Evolutionary conservation across 2,888 invertebrate species (phyloP).

Genomic region (Drosophila anomalata): DNA sequence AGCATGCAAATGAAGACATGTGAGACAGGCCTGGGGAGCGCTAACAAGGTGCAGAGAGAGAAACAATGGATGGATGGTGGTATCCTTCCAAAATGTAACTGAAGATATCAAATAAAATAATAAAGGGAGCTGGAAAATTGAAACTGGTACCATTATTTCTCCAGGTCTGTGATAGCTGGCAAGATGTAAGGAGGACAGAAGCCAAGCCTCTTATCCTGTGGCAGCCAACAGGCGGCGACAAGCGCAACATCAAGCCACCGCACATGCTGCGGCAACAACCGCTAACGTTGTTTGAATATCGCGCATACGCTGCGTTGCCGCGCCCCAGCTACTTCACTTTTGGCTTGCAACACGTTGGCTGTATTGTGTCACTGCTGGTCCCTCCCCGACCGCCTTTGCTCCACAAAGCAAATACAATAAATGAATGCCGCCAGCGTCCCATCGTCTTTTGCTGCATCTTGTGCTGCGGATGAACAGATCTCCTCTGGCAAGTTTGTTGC

Average conservation of each 20-base stretch:
- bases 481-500: conserved; percentile 14
- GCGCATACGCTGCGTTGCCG: conserved; percentile 70
- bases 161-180: conserved; percentile 6
- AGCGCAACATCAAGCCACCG: conserved; percentile 12
- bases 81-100: no score
- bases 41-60: background rate
- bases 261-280: conserved; percentile 23
- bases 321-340: conserved; percentile 38
- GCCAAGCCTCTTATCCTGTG: conserved; percentile 32
- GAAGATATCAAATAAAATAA: background rate
- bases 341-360: conserved; percentile 29
- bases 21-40: conserved; percentile 11
- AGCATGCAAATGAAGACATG: conserved; percentile 56
- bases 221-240: conserved; percentile 20
- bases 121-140: background rate
- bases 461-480: conserved; percentile 6
- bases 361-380: conserved; percentile 17
- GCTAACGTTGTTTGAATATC: conserved; percentile 54
- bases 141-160: background rate
- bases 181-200: background rate
- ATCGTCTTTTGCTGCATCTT: conserved; percentile 7
- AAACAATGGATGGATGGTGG: background rate
- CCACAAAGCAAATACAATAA: conserved; percentile 56
- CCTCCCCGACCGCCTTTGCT: conserved; percentile 12
- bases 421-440: conserved; percentile 27